Conservation (phyloP, 2,113 vertebrate genomes). For the Myanophis thanlyinensis region DNA sequence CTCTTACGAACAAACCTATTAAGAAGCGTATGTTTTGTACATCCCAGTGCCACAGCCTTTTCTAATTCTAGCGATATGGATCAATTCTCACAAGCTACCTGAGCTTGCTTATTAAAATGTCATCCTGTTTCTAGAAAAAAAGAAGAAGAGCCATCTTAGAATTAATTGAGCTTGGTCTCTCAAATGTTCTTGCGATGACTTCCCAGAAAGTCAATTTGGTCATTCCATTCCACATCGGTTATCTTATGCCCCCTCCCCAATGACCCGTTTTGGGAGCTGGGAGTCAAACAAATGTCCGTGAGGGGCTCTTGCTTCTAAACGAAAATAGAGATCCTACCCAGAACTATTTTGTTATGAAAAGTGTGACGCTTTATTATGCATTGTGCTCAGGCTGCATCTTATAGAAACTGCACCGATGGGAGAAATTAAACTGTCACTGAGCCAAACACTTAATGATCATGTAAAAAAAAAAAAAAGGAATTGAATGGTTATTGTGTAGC, state of each 20-base stretch:
- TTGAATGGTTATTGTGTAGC: not conserved
- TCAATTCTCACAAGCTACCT: not conserved
- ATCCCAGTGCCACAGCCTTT: not conserved
- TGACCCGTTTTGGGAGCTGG: not conserved
- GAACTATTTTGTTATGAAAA: not conserved
- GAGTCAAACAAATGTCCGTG: not conserved
- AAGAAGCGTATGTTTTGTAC: not conserved
- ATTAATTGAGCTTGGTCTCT: not conserved
- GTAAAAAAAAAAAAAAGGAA: not conserved
- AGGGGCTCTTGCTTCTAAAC: not conserved
- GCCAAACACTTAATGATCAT: constrained; percentile 20
- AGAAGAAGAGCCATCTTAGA: not conserved
- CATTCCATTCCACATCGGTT: too few relatives aligned
- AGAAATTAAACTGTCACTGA: constrained; percentile 21
- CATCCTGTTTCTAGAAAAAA: not conserved
- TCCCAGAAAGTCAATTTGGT: not conserved
- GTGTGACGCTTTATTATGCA: not conserved
- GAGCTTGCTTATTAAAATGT: constrained; percentile 18
- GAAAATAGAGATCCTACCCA: not conserved
- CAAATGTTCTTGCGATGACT: not conserved
- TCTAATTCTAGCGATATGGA: constrained; percentile 13
- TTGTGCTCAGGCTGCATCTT: not conserved
- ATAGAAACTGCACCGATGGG: constrained; percentile 4
- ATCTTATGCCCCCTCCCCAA: too few relatives aligned
- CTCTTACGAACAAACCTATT: not conserved